A percentile compares a stretch with the other conserved stretches of the same genome.
Conservation (phyloP, 2,888 invertebrate genomes). For the Tetragnatha montana region DNA sequence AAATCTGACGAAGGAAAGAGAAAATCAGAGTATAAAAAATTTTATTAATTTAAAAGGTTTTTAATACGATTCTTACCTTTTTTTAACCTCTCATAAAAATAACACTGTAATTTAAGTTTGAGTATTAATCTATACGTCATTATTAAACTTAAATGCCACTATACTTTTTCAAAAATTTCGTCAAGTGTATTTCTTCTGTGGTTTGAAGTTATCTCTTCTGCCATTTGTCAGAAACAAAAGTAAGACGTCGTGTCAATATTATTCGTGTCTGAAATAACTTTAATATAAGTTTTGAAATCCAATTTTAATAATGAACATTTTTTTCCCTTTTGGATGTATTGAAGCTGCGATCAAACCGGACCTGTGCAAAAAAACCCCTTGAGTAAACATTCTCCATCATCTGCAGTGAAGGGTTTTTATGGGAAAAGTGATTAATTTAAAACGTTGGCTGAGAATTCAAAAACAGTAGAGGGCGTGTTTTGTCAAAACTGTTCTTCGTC, state of each 20-base stretch:
- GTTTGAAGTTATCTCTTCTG: neutral
- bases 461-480: neutral
- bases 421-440: neutral
- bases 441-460: neutral
- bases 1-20: no score
- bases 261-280: conserved; percentile 16
- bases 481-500: neutral
- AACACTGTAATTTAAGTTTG: no score
- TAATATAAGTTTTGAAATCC: conserved; percentile 27
- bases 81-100: no score
- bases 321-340: neutral
- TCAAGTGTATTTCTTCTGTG: neutral
- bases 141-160: no score
- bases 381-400: neutral
- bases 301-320: conserved; percentile 9
- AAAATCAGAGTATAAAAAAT: no score
- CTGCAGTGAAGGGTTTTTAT: neutral
- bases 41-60: no score
- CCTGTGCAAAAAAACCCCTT: neutral
- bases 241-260: conserved; percentile 4
- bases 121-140: no score
- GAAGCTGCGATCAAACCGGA: neutral
- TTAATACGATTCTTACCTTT: no score
- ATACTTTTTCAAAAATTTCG: no score
- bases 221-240: neutral